These are phyloP conservation scores for Drosophila bifasciata DNA, from an alignment of 1,140 invertebrate genomes.

Conservation along the genomic window DNA sequence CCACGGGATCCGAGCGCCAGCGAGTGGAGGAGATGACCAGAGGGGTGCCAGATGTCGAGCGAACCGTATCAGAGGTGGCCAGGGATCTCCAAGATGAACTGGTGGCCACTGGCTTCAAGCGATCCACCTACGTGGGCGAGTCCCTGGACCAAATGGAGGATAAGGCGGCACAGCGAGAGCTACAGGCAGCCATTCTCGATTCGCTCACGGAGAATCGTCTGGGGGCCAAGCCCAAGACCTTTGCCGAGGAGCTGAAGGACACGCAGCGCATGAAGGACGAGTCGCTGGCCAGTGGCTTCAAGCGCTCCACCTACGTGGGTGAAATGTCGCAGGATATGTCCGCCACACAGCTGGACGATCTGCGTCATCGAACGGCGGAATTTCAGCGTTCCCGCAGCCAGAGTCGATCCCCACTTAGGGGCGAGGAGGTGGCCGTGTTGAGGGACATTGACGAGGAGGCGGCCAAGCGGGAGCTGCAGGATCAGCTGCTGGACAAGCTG, in stretches of 20 bases:
- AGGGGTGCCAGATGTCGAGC: constrained; percentile 47
- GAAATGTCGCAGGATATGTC: constrained; percentile 38
- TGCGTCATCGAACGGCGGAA: constrained; percentile 66
- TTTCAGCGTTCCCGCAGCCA: constrained; percentile 76
- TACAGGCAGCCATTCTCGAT: constrained; percentile 65
- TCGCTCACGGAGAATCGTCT: constrained; percentile 58
- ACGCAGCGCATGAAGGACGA: constrained; percentile 42
- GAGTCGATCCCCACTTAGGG: constrained; percentile 66
- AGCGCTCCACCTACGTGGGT: constrained; percentile 46
- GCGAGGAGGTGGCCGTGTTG: constrained; percentile 33
- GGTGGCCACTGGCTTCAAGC: constrained; percentile 65
- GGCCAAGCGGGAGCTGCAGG: constrained; percentile 64
- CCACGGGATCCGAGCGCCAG: constrained; percentile 38
- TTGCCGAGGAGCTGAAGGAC: constrained; percentile 44
- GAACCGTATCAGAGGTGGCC: constrained; percentile 66
- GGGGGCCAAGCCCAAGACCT: constrained; percentile 72
- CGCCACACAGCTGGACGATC: constrained; percentile 54
- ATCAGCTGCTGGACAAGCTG: constrained; percentile 64
- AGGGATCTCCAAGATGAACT: constrained; percentile 66
- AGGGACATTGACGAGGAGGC: constrained; percentile 59
- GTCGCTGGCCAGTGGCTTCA: constrained; percentile 24
- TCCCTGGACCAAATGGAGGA: constrained; percentile 62
- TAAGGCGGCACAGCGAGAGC: constrained; percentile 52
- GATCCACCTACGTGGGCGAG: constrained; percentile 78
- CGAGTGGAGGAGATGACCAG: constrained; percentile 16